Evolutionary conservation across 2,888 invertebrate species (phyloP), one percentile per base, ranked within the genome.

Genomic region (Ormyrus nitidulus): DNA sequence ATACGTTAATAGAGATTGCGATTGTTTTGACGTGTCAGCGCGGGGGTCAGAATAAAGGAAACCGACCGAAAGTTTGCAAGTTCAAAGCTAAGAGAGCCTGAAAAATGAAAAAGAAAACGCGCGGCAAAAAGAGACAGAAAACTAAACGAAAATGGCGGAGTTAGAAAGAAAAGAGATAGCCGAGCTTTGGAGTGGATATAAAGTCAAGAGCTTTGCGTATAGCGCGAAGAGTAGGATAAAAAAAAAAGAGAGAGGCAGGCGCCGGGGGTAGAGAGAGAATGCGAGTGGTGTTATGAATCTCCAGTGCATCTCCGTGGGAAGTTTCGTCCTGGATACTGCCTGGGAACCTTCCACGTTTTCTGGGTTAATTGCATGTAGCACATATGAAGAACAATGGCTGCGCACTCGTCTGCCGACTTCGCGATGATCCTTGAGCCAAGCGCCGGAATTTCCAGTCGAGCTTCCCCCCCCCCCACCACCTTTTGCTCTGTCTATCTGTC

Each of bases 351-450:
- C 19, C 10, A n/a, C 11, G 46, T 70, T 34, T 77, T 70, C 62
- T 69, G 59, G 77, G 70, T 77, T 77, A 70, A 69, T 77, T 69
- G 53, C 70, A 19, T 62, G 69, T 70, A 76, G 56, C 54, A 53
- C 9, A n/a, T 76, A 69, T 34, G 68, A n/a, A 10, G 68, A 76
- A 76, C 62, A 69, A 69, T 76, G 48, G 51, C 34, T 5, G 54
- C 49, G 48, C 59, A 34, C 72, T 51, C 61, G 9, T 51, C 19
- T n/a, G 51, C 61, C 61, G 34, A 34, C 56, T 11, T 53, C 65
- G 34, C 65, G 58, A 74, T 74, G 74, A 65, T 75, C 66, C 59
- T 75, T 59, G 56, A 59, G 46, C n/a, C 34, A 34, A 34, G 34
- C 34, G 34, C 34, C 34, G 0, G 34, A 34, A 34, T 34, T 34